Base-by-base conservation (phyloP, 37 sponge, comb jelly and placozoan species). In the Aplysina aerophoba region DNA sequence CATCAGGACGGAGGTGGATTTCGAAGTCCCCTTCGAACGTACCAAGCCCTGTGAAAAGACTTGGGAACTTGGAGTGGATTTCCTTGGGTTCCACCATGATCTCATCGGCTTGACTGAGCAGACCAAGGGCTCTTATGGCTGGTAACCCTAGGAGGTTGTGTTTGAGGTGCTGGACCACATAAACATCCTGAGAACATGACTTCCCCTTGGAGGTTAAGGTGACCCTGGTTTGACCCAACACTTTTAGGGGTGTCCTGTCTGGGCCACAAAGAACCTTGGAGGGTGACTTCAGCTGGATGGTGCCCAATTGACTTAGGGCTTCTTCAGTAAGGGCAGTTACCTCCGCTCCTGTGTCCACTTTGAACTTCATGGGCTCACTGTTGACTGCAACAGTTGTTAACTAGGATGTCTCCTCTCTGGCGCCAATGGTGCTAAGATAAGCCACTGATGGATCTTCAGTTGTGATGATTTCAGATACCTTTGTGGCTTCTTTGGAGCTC, bases 1-100 rank as follows among this genome's bases (percentile, higher is more conserved):
- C 79, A 85, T 85, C 65, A 24, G 79, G 80, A 34, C 36, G 56
- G n/a, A 85, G 86, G 20, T 59, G 44, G 62, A 85, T 85, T 25
- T 79, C 22, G 66, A 59, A 75, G 36, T 78, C 72, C 28, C 63
- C 80, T 24, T 44, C 53, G 44, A 85, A 27, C 33, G 63, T 84
- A 27, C 75, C 85, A 24, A 84, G 58, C 20, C 85, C 85, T 54
- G 55, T 28, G 72, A 67, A 67, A 25, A 67, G 27, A 27, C 27
- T 67, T 16, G 69, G 69, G 28, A 67, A 67, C 69, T 67, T 21
- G 69, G 15, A 25, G 69, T 25, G 22, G 27, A 67, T 25, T 25
- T 58, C 59, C 15, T n/a, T 27, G 28, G 69, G 27, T 67, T 22
- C 27, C 13, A 25, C 13, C 27, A 14, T 22, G 25, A 67, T 27